These are phyloP conservation scores for Hycleus cichorii DNA, from an alignment of 1,140 invertebrate species.

Conservation along the genomic window DNA sequence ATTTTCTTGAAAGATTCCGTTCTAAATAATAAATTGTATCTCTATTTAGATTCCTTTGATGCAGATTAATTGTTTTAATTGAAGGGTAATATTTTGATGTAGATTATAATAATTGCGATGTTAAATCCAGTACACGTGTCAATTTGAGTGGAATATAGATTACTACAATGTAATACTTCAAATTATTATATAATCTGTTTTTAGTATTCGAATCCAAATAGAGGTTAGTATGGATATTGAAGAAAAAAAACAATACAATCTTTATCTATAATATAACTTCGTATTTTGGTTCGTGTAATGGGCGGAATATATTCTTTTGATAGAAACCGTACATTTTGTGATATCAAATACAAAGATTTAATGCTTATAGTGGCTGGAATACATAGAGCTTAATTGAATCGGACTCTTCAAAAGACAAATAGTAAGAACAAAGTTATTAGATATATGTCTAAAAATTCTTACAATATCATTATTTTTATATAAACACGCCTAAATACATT, in stretches of 20 bases:
- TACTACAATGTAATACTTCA: too few relatives aligned
- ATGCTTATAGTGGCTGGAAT: constrained; percentile 4
- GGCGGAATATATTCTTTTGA: constrained; percentile 5
- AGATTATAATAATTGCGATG: too few relatives aligned
- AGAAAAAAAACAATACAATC: background rate
- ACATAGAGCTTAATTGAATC: constrained; percentile 11
- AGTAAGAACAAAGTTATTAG: background rate
- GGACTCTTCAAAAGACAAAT: constrained; percentile 5
- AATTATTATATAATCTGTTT: background rate
- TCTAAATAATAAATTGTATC: too few relatives aligned
- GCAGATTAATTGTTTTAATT: too few relatives aligned
- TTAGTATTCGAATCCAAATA: background rate
- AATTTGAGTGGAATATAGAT: too few relatives aligned
- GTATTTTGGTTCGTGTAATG: background rate
- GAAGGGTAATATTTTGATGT: too few relatives aligned
- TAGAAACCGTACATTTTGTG: constrained; percentile 5
- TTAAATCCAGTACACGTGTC: too few relatives aligned
- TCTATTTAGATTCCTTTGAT: too few relatives aligned
- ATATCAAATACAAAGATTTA: constrained; percentile 2
- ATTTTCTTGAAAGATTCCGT: too few relatives aligned
- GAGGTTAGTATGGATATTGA: background rate
- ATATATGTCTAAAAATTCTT: background rate
- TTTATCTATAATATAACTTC: too few relatives aligned
- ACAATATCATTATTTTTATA: background rate
- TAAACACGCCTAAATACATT: background rate